Base-by-base conservation (phyloP, 2,113 vertebrate genomes). In the Tragulus kanchil region DNA sequence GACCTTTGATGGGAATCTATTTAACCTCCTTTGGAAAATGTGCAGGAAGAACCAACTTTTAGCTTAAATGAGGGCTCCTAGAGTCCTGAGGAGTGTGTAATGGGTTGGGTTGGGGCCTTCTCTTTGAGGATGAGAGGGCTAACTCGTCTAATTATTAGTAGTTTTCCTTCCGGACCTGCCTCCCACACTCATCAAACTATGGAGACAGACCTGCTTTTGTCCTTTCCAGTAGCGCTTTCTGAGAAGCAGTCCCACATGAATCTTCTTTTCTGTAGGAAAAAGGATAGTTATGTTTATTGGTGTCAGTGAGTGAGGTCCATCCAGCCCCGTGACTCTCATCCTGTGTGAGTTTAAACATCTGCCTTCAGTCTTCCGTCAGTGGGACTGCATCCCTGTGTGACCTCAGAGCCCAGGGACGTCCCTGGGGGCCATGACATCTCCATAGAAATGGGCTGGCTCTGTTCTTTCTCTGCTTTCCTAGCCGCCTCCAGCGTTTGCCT, bases 261-360 rank as follows among this genome's bases (percentile, higher is more conserved):
- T 62, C 93, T 86, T 86, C 84, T 54, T 86, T 78, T 65, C 56
- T 71, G 0, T 81, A 84, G 87, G 67, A 89, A 94, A 83, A 50
- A 14, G 3, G 54, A 69, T 71, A 42, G 1, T 75, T 77, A 36
- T 54, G 88, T 85, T 64, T 52, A 3, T 21, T 83, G 85, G 64
- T 17, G 0, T 50, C 50, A 0, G 31, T 77, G 88, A 62, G 17
- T 56, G 75, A 50, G 36, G 87, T 12, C 48, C 45, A 67, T 12
- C 48, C 56, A 73, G 83, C 45, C 93, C 89, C 31, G 81, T 90
- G 90, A 95, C 86, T 83, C 11, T 21, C 31, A 45, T 83, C 28
- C 28, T 28, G 0, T 77, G 95, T 78, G 64, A 48, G 4, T 48
- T 31, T 9, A 15, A 59, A 10, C 23, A 50, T 48, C 42, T 15